Base-by-base conservation (phyloP, 2,797 vertebrate species). In the Manis pentadactyla region DNA sequence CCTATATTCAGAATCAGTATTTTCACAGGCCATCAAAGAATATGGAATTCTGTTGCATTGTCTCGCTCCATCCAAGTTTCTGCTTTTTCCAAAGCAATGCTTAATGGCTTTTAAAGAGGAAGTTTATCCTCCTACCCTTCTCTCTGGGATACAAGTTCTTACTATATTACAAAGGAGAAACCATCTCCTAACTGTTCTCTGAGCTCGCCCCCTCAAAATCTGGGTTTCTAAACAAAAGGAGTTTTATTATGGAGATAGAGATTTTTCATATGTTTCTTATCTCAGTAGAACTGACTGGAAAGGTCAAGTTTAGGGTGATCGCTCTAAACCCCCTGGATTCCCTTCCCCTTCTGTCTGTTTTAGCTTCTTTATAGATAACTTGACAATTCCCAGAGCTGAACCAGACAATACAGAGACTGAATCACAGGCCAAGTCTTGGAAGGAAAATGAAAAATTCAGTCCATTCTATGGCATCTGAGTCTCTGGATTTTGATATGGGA, bases 231-330 rank as follows among this genome's bases (percentile, higher is more conserved):
- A 96, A 96, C 81, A 94, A 74, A 97, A 97, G 55, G 21, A 55
- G 1, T 69, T 91, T 92, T 46, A 12, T 34, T 64, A 55, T 17
- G 15, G 53, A 89, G 79, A 78, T 64, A 81, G 0, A 29, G 66
- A 73, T 94, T 96, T 93, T 85, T n/a, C 75, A 85, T 75, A 59
- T 82, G 95, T 92, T 96, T 96, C 79, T 97, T 97, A 96, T 82
- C 94, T 94, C 34, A 51, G 68, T 66, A 73, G 93, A 74, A 31
- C 34, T 69, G 23, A 85, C 81, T 94, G 64, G 61, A 61, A 78
- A 93, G 86, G 53, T 95, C 87, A 92, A 37, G 31, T 46, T 94
- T 81, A 86, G 42, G 69, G 12, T 83, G 93, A 93, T 83, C 63
- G 69, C 86, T 85, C 93, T n/a, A 92, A 92, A 87, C 17, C 15